A percentile compares a stretch with the other conserved stretches of the same genome.
phyloP scores from a whole-genome alignment of 2,888 invertebrate species.

The Campoletis raptor region DNA sequence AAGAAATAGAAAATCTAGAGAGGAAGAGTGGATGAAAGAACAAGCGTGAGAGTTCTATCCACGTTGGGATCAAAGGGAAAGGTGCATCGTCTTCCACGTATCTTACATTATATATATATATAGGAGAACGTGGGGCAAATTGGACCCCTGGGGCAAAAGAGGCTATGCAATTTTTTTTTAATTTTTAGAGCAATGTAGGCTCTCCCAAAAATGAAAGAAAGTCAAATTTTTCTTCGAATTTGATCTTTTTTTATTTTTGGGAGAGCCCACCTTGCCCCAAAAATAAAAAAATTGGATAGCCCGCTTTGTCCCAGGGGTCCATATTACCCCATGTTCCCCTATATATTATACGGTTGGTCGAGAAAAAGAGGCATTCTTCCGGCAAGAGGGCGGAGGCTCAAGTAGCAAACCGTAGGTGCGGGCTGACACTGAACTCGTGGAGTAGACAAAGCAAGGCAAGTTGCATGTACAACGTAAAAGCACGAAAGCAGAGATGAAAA shows the following conservation, averaged over 20 bases:
- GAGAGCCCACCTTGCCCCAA: too few species aligned
- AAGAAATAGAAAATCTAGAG: slow-evolving; percentile 36
- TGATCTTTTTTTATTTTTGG: too few species aligned
- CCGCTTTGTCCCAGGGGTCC: too few species aligned
- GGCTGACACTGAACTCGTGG: slow-evolving; percentile 48
- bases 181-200: too few species aligned
- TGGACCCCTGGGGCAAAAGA: too few species aligned
- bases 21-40: slow-evolving; percentile 30
- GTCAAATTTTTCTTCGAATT: too few species aligned
- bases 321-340: too few species aligned
- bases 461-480: slow-evolving; percentile 1
- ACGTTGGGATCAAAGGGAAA: slow-evolving; percentile 63
- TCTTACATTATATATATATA: background rate
- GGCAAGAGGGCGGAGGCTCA: slow-evolving; percentile 58
- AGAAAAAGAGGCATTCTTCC: slow-evolving; percentile 63
- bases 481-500: slow-evolving; percentile 47
- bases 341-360: slow-evolving; percentile 41
- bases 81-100: slow-evolving; percentile 48
- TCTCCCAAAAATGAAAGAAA: too few species aligned
- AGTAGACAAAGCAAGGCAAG: slow-evolving; percentile 47
- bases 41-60: slow-evolving; percentile 37
- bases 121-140: too few species aligned
- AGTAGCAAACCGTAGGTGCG: slow-evolving; percentile 63
- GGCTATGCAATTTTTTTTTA: too few species aligned
- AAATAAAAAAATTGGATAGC: too few species aligned